These are phyloP conservation scores for Empidonax traillii DNA, from an alignment of 2,113 vertebrate genomes.

Conservation along the genomic window DNA sequence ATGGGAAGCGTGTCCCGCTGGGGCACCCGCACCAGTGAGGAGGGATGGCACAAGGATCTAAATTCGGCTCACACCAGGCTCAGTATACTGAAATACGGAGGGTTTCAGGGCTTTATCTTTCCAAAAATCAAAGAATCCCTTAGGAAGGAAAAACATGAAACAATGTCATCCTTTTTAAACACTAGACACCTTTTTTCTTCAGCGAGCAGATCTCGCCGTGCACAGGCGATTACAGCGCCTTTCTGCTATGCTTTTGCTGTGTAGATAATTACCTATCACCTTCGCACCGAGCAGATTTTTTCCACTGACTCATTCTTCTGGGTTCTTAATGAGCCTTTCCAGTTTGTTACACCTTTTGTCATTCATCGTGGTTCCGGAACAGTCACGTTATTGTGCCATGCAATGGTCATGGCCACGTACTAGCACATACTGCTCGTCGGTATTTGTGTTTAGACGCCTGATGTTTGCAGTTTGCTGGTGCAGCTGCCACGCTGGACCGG, in stretches of 20 bases:
- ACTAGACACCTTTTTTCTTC: not conserved
- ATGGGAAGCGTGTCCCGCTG: fast-evolving
- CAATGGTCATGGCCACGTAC: not conserved
- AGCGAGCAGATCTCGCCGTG: not conserved
- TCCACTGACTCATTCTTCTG: constrained; percentile 3
- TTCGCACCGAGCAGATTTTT: not conserved
- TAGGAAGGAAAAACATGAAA: not conserved
- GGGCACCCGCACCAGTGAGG: not conserved
- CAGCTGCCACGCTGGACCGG: not conserved
- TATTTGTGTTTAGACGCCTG: not conserved
- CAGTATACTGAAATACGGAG: not conserved
- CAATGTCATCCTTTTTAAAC: not conserved
- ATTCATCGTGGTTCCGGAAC: not conserved
- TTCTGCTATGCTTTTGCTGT: not conserved
- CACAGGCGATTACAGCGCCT: not conserved
- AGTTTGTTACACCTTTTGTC: constrained; percentile 4
- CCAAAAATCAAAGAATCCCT: not conserved
- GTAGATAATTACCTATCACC: not conserved
- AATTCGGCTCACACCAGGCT: not conserved
- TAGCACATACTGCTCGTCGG: not conserved
- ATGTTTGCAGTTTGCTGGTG: not conserved
- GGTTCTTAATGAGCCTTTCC: not conserved
- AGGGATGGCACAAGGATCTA: fast-evolving
- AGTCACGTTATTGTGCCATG: not conserved
- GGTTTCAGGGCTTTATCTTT: not conserved